phyloP scores from a whole-genome alignment of 53 echinoderm and acorn worm species.

The Patiria pectinifera region DNA sequence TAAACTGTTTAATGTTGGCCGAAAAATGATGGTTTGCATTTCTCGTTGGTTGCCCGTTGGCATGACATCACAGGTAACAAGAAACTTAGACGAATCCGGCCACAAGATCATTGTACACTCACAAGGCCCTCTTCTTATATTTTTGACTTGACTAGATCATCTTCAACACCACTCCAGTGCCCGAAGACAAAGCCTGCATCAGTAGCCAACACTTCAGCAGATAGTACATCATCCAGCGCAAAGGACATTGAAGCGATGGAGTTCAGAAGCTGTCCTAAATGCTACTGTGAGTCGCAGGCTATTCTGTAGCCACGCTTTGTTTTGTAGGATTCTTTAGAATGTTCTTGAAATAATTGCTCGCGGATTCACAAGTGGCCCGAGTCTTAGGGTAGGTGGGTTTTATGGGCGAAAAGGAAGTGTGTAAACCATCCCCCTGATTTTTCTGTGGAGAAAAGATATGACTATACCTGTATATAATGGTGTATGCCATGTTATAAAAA shows the following conservation, averaged over 20 bases:
- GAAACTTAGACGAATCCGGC: too few species aligned
- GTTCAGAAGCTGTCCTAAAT: constrained; percentile 45
- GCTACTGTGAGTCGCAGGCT: constrained; percentile 28
- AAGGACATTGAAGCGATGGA: background rate
- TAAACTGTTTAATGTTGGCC: too few species aligned
- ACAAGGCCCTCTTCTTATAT: background rate
- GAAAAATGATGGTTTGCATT: too few species aligned
- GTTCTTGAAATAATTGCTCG: background rate
- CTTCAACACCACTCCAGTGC: background rate
- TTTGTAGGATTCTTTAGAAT: background rate
- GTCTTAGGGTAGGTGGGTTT: too few species aligned
- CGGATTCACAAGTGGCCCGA: background rate
- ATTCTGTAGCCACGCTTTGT: background rate
- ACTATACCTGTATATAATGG: too few species aligned
- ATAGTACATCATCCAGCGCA: background rate
- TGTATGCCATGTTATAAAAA: too few species aligned
- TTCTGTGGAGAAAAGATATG: too few species aligned
- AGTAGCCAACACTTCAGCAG: background rate
- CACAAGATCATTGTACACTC: background rate
- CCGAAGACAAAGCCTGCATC: constrained; percentile 7
- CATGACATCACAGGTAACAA: too few species aligned
- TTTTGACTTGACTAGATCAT: background rate
- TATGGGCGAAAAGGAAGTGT: too few species aligned
- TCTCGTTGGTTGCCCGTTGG: too few species aligned
- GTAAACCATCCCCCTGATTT: too few species aligned